Base-by-base conservation (phyloP, 2,888 invertebrate species). In the Villa cingulata region DNA sequence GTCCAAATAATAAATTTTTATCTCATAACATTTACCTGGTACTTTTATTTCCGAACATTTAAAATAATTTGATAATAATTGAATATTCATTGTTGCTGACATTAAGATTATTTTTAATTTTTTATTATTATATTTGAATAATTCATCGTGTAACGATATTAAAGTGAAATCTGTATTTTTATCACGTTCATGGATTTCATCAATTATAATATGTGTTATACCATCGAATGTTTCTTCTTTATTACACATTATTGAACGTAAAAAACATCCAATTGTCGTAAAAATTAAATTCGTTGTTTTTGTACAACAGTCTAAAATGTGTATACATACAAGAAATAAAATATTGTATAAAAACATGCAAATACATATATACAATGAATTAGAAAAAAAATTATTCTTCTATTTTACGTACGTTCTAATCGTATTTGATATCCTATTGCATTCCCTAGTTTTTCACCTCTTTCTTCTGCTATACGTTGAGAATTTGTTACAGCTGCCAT, bases 121-220 rank as follows among this genome's bases (percentile, higher is more conserved):
- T 12, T 32, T 32, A 50, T 85, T 76, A 53, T 80, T 78, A 62
- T 78, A 80, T 53, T 80, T 78, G 62, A 78, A 80, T 38, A 92
- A 64, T 14, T 82, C 77, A 61, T 90, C 86, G 37, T 84, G 77
- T 45, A 96, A 70, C 5, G 86, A 84, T 49, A 92, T 86, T 50
- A 97, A 71, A 39, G 96, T 74, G 68, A 96, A 95, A 70, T 97
- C 97, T 43, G 88, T 86, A 63, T 89, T 83, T 61, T 87, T 80
- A 67, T 95, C 94, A 0, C 96, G 76, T 65, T 96, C 96, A 68
- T 97, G 97, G 27, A 96, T 83, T 70, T 97, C 97, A 67, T 97
- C 97, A 59, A 95, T 80, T 45, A 89, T 80, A 39, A 89, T 72
- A 65, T 96, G 96, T 0, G 91, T 88, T 3, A 64, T 57, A 39